Conservation (phyloP, 53 echinoderm and acorn worm genomes). For the Actinopyga echinites region DNA sequence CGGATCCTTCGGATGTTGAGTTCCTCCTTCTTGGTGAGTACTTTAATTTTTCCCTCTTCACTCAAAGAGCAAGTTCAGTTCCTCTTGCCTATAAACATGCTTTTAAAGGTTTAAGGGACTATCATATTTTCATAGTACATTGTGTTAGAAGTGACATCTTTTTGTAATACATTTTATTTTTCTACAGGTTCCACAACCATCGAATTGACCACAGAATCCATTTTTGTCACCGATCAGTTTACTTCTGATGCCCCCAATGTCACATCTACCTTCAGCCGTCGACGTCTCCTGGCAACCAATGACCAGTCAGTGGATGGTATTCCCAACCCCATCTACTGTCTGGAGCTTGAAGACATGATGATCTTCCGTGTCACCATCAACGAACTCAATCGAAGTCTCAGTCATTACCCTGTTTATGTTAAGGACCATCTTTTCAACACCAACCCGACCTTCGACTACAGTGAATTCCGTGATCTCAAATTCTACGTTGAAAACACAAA, state of each 20-base stretch:
- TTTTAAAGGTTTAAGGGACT: too few species aligned
- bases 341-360: constrained; percentile 91
- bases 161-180: too few species aligned
- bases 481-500: constrained; percentile 87
- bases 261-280: constrained; percentile 26
- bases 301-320: constrained; percentile 65
- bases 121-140: too few species aligned
- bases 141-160: too few species aligned
- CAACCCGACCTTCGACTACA: constrained; percentile 94
- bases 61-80: neutral
- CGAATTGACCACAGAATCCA: constrained; percentile 19
- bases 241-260: constrained; percentile 34
- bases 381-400: constrained; percentile 70
- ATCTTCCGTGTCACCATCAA: constrained; percentile 80
- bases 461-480: constrained; percentile 89
- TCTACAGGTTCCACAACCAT: constrained; percentile 31
- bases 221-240: constrained; percentile 22
- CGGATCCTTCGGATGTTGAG: constrained; percentile 55
- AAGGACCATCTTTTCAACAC: constrained; percentile 98
- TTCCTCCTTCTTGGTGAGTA: constrained; percentile 65
- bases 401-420: constrained; percentile 89
- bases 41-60: neutral
- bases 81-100: too few species aligned
- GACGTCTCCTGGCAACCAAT: constrained; percentile 69
- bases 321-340: constrained; percentile 86